Conservation (phyloP, 1,140 invertebrate genomes). For the Asbolus verrucosus region DNA sequence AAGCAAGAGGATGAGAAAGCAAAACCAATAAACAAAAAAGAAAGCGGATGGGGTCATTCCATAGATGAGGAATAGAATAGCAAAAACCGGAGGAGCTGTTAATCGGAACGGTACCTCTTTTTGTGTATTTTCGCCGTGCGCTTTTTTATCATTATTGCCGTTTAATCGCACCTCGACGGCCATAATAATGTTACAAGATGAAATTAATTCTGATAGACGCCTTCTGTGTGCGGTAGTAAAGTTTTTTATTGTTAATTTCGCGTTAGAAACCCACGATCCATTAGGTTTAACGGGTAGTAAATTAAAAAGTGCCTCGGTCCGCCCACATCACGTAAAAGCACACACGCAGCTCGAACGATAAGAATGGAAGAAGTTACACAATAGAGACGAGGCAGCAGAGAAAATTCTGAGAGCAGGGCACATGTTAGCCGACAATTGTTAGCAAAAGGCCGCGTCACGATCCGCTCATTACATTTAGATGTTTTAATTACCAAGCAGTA, state of each 20-base stretch:
- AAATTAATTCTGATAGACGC: no score
- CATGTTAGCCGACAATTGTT: constrained; percentile 54
- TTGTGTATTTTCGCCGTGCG: no score
- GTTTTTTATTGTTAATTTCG: not conserved
- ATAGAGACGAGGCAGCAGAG: constrained; percentile 5
- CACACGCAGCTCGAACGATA: constrained; percentile 2
- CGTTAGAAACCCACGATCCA: constrained; percentile 17
- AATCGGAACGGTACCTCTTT: no score
- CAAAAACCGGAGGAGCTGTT: no score
- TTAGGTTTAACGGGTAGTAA: constrained; percentile 30
- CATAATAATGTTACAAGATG: no score
- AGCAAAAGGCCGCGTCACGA: constrained; percentile 58
- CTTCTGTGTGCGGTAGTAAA: not conserved
- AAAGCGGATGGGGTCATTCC: no score
- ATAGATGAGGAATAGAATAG: no score
- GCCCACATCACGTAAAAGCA: constrained; percentile 10
- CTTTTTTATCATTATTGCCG: no score
- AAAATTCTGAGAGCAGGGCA: constrained; percentile 43
- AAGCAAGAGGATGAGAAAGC: no score
- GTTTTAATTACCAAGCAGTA: constrained; percentile 58
- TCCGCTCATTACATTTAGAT: constrained; percentile 58
- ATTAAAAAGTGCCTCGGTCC: constrained; percentile 22
- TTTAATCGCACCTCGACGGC: no score
- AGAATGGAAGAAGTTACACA: constrained; percentile 31
- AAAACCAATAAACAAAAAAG: no score